These are phyloP conservation scores for Fistularia tabacaria DNA, from an alignment of 2,797 vertebrate genomes.

Conservation along the genomic window DNA sequence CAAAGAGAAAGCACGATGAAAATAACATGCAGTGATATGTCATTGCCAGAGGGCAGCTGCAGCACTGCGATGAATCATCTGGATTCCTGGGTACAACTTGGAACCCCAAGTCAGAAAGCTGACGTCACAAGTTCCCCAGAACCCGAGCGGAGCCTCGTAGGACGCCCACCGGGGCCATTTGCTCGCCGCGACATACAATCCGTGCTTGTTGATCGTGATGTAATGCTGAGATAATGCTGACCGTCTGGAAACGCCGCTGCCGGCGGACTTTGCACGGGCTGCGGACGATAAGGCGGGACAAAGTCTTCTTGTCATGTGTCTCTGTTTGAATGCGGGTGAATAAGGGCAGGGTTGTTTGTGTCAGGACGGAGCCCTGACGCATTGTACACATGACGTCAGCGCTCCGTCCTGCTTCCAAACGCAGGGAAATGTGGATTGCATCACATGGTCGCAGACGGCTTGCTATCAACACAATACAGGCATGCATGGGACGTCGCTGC, in stretches of 20 bases:
- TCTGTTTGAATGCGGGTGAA: conserved; percentile 6
- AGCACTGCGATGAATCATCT: too few relatives aligned
- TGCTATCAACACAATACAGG: conserved; percentile 51
- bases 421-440: conserved; percentile 48
- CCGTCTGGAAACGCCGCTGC: conserved; percentile 20
- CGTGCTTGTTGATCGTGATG: conserved; percentile 2
- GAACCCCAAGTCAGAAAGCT: too few relatives aligned
- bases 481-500: conserved; percentile 39
- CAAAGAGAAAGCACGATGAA: too few relatives aligned
- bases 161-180: background rate
- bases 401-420: conserved; percentile 25
- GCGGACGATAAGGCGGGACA: conserved; percentile 37
- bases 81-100: too few relatives aligned
- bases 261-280: conserved; percentile 8
- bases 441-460: conserved; percentile 27
- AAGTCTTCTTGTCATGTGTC: conserved; percentile 50
- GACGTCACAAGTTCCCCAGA: background rate
- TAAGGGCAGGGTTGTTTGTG: conserved; percentile 29
- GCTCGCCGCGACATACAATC: conserved; percentile 1
- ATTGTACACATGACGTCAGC: conserved; percentile 52
- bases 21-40: too few relatives aligned
- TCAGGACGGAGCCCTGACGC: too few relatives aligned
- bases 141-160: background rate
- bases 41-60: too few relatives aligned
- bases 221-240: conserved; percentile 8